Conservation (phyloP, 2,797 vertebrate species). For the Chelonia mydas region DNA sequence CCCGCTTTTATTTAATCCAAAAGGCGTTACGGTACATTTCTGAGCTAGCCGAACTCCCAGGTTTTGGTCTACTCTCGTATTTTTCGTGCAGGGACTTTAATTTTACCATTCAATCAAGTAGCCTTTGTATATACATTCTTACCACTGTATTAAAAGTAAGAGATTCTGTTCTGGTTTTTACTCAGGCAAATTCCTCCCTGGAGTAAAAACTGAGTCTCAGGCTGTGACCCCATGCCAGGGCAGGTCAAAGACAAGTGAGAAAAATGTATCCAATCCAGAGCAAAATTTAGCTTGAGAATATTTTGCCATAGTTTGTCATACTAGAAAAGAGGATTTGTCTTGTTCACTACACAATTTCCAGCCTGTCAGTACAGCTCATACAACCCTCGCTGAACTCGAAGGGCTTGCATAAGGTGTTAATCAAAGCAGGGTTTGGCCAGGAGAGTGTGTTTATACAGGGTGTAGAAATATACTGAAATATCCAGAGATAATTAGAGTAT, state of each 20-base stretch:
- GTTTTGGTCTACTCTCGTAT: neutral
- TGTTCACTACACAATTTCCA: neutral
- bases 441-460: slow-evolving; percentile 3
- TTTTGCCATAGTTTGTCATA: neutral
- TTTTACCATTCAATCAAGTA: neutral
- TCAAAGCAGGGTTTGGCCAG: slow-evolving; percentile 9
- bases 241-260: neutral
- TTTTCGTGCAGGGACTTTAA: neutral
- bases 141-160: neutral
- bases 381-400: neutral
- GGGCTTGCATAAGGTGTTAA: neutral
- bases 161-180: neutral
- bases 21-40: neutral
- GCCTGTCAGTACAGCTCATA: neutral
- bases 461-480: neutral
- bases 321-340: neutral
- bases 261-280: neutral
- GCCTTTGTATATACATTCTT: neutral
- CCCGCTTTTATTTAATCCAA: neutral
- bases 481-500: neutral
- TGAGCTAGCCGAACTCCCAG: neutral
- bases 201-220: neutral
- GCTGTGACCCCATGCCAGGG: neutral
- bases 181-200: neutral
- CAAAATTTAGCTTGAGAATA: neutral